Evolutionary conservation across 2,888 invertebrate species (phyloP), one percentile per base, ranked within the genome.

Genomic region (Sinelater perroti): DNA sequence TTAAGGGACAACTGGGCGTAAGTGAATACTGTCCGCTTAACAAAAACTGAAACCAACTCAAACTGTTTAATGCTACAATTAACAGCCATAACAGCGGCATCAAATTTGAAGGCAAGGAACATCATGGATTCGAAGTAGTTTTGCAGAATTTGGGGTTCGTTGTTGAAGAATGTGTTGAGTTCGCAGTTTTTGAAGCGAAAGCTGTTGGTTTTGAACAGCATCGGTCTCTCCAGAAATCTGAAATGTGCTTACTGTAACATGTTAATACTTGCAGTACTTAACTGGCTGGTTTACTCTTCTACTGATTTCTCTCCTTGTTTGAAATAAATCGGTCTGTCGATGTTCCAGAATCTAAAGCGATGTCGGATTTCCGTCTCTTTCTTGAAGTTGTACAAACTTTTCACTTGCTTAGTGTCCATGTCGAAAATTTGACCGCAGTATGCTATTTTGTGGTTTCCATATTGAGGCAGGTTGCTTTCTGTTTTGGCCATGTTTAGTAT

Each of bases 371-470:
- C 49, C 1, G 7, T 30, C 4, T 45, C 8, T 18, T 54, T 54
- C 14, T 35, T 26, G 14, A 49, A 59, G 7, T 26, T 21, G 28
- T 51, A 47, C 2, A 55, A 33, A 20, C 36, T 36, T 53, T 24
- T 56, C 5, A 63, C 33, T 42, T 61, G 26, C n/a, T 52, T 38
- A 2, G 45, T 59, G 10, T 56, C 33, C 50, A 61, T 38, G 18
- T 30, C 20, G 40, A 63, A 49, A 28, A 30, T 28, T 40, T 49
- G 52, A 13, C 63, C 63, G 10, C 50, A 51, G 21, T 63, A 63
- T 10, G 14, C 3, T 7, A 63, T 55, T 52, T 31, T 14, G 0
- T 44, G 14, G 17, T 53, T 36, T 6, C 40, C 26, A 30, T 40
- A 45, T n/a, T 36, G 20, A 4, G 17, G 8, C 8, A 61, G 17